A percentile compares a stretch with the other conserved stretches of the same genome.
Conservation (phyloP, 2,888 invertebrate species). For the Drosophila borealis region DNA sequence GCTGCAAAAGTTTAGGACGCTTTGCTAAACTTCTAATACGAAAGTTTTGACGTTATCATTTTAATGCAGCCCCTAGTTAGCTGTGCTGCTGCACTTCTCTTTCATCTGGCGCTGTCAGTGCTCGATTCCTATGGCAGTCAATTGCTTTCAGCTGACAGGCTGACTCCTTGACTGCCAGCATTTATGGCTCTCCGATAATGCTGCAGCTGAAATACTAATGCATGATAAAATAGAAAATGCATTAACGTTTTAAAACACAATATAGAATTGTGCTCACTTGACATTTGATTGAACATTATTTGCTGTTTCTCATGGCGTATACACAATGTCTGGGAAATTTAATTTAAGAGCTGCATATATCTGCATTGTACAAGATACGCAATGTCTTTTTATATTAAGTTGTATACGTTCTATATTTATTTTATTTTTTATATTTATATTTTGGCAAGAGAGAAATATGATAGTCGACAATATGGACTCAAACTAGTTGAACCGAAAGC, state of each 20-base stretch:
- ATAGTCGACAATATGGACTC: too few species aligned
- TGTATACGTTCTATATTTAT: neutral
- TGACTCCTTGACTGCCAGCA: neutral
- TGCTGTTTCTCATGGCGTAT: neutral
- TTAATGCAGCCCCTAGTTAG: constrained; percentile 19
- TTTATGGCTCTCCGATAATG: neutral
- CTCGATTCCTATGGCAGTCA: constrained; percentile 6
- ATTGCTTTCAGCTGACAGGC: constrained; percentile 18
- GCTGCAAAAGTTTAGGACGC: constrained; percentile 4
- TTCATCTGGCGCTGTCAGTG: constrained; percentile 1
- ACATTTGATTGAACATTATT: neutral
- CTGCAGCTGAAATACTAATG: neutral
- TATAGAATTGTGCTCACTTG: neutral
- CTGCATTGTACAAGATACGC: too few species aligned
- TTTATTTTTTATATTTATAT: too few species aligned
- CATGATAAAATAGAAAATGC: neutral
- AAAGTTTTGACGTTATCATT: constrained; percentile 44
- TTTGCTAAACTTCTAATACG: constrained; percentile 23
- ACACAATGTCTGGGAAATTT: neutral
- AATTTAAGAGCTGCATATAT: neutral
- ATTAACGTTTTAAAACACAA: neutral
- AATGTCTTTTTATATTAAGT: neutral
- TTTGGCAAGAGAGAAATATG: too few species aligned
- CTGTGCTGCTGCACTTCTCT: neutral
- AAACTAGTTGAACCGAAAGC: too few species aligned